Evolutionary conservation across 1,140 invertebrate genomes (phyloP).

Genomic region (Aculops lycopersici): DNA sequence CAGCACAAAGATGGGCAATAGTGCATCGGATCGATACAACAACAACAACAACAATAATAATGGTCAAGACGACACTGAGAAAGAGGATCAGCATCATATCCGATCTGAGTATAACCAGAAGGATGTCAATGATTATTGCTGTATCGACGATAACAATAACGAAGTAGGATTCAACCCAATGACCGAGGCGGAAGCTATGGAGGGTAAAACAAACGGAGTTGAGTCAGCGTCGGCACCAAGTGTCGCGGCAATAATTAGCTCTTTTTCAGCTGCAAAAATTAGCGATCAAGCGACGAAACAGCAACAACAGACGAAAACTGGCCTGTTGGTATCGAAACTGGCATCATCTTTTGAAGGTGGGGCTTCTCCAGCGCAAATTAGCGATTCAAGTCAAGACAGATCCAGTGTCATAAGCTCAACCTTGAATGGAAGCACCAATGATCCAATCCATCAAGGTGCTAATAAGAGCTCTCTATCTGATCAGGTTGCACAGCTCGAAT

Average conservation of each 20-base stretch:
- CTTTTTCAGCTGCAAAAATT: not conserved
- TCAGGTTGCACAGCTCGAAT: constrained; percentile 2
- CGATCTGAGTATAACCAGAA: no score
- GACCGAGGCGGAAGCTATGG: not conserved
- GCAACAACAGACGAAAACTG: no score
- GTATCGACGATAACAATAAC: no score
- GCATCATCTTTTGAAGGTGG: not conserved
- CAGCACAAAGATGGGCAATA: no score
- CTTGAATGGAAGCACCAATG: not conserved
- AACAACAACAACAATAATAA: not conserved
- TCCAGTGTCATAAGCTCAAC: not conserved
- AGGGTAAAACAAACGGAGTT: not conserved
- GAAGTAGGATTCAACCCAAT: no score
- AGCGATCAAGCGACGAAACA: no score
- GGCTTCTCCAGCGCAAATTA: not conserved
- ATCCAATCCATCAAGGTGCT: not conserved
- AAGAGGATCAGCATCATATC: no score
- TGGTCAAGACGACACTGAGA: no score
- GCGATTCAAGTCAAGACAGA: not conserved
- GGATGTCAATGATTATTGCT: no score
- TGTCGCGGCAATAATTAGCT: not conserved
- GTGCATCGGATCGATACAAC: not conserved
- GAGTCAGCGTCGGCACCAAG: not conserved
- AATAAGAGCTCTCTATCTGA: not conserved
- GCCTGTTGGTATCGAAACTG: no score